Evolutionary conservation across 1,140 invertebrate species (phyloP).

Genomic region (Halictus rubicundus): DNA sequence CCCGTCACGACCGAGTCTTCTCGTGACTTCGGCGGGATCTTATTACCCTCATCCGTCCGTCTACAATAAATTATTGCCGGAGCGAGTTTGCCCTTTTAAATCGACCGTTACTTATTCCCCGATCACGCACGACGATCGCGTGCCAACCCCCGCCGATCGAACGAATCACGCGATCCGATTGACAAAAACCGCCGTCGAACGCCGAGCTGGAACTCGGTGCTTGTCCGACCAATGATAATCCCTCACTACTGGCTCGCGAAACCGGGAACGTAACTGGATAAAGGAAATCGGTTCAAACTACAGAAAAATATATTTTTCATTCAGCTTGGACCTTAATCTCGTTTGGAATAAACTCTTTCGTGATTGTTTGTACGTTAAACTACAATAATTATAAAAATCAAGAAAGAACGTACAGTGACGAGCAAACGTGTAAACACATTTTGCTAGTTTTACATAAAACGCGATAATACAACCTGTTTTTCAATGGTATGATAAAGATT

Average conservation of each 20-base stretch:
- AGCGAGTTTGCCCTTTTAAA: neutral
- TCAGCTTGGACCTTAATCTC: too few relatives aligned
- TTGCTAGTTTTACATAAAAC: too few relatives aligned
- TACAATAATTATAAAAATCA: too few relatives aligned
- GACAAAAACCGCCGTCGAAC: neutral
- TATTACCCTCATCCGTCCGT: neutral
- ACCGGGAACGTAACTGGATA: too few relatives aligned
- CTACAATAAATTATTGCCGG: neutral
- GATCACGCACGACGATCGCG: neutral
- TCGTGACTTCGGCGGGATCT: neutral
- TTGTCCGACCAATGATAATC: neutral
- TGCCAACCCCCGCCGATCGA: neutral
- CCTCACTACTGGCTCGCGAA: neutral
- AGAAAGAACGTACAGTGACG: too few relatives aligned
- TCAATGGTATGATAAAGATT: too few relatives aligned
- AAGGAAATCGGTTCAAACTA: too few relatives aligned
- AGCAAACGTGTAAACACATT: too few relatives aligned
- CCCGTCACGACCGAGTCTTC: constrained; percentile 19
- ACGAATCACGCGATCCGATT: neutral
- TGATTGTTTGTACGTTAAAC: too few relatives aligned
- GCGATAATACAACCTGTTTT: too few relatives aligned
- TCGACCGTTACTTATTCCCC: neutral
- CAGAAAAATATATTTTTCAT: too few relatives aligned
- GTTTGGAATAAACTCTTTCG: too few relatives aligned
- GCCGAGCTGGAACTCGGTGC: neutral